phyloP scores from a whole-genome alignment of 2,888 invertebrate genomes.

The Graphium colonna region DNA sequence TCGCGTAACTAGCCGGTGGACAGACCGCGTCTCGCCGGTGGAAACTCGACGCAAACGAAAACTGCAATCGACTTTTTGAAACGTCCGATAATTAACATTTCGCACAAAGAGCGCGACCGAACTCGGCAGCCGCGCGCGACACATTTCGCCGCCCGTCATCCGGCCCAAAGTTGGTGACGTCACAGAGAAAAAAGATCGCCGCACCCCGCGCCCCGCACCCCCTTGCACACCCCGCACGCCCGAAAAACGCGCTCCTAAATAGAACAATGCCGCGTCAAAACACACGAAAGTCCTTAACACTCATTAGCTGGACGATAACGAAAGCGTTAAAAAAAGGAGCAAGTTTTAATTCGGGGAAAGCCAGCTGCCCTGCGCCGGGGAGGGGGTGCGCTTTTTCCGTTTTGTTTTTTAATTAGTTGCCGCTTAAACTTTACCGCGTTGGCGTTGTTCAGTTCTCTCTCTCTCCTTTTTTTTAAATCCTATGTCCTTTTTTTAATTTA shows the following conservation, averaged over 20 bases:
- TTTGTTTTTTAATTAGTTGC: slow-evolving; percentile 73
- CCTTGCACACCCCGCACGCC: no score
- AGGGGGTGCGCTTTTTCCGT: slow-evolving; percentile 54
- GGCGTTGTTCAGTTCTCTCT: slow-evolving; percentile 48
- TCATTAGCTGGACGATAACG: slow-evolving; percentile 69
- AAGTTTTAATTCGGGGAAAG: slow-evolving; percentile 62
- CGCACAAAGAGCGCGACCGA: slow-evolving; percentile 2
- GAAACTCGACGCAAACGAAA: slow-evolving; percentile 1
- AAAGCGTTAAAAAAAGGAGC: slow-evolving; percentile 56
- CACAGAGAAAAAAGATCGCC: slow-evolving; percentile 9
- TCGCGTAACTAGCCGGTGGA: no score
- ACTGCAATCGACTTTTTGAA: slow-evolving; percentile 5
- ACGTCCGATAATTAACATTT: slow-evolving; percentile 11
- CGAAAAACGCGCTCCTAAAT: slow-evolving; percentile 36
- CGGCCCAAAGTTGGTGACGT: slow-evolving; percentile 22
- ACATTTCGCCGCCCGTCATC: slow-evolving; percentile 8
- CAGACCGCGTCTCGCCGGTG: neutral
- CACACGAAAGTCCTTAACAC: slow-evolving; percentile 60
- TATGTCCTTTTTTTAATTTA: slow-evolving; percentile 39
- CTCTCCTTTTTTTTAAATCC: slow-evolving; percentile 43
- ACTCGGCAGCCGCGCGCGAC: slow-evolving; percentile 4
- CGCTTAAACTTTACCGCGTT: slow-evolving; percentile 64
- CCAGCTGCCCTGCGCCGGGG: slow-evolving; percentile 55
- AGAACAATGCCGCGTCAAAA: slow-evolving; percentile 41
- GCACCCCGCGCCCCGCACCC: no score